Evolutionary conservation across 2,888 invertebrate species (phyloP).

Genomic region (Theretra japonica): DNA sequence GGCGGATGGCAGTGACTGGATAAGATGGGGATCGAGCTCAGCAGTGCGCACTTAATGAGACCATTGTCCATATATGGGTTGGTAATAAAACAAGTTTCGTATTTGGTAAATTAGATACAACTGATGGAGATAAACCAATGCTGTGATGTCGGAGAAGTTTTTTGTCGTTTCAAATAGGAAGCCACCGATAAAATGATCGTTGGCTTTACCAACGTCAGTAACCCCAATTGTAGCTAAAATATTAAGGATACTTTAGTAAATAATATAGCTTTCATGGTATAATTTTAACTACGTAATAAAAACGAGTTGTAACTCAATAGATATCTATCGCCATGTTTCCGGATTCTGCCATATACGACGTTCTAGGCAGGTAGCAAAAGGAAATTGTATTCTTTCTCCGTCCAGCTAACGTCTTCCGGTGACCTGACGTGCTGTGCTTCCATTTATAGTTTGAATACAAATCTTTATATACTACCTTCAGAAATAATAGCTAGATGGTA

Average conservation of each 20-base stretch:
- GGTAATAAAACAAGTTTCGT: not conserved
- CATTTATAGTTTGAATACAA: not conserved
- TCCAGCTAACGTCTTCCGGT: conserved; percentile 6
- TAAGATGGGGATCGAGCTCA: not conserved
- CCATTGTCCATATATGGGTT: not conserved
- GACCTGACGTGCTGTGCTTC: not conserved
- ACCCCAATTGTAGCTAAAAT: no score
- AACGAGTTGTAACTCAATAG: not conserved
- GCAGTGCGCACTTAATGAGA: not conserved
- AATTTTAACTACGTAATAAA: no score
- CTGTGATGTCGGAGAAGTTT: not conserved
- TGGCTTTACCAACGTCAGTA: no score
- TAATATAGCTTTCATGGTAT: no score
- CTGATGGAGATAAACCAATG: not conserved
- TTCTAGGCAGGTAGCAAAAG: not conserved
- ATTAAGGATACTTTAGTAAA: no score
- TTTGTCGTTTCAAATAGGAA: not conserved
- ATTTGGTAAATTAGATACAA: conserved; percentile 1
- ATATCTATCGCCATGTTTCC: not conserved
- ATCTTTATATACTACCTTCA: not conserved
- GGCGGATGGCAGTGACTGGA: conserved; percentile 3
- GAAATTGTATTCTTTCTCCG: conserved; percentile 12
- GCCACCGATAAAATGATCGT: no score
- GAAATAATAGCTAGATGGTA: not conserved
- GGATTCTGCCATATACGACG: not conserved